These are phyloP conservation scores for Heterodera schachtii DNA, from an alignment of 1,140 invertebrate species.

Conservation along the genomic window DNA sequence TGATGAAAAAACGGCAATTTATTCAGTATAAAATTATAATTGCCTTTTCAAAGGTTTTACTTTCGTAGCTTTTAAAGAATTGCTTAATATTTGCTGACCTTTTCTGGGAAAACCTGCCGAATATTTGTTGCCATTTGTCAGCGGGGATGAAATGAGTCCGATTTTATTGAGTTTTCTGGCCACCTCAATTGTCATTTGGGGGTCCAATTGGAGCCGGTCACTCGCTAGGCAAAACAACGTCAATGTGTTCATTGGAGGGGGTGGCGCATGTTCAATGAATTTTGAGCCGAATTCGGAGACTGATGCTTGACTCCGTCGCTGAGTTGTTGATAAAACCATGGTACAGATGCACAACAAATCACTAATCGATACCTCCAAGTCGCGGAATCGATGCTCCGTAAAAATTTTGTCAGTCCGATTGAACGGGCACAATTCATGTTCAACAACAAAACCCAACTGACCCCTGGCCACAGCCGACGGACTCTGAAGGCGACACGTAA, in stretches of 20 bases:
- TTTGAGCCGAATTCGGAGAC: neutral
- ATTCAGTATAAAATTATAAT: no score
- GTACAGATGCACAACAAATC: neutral
- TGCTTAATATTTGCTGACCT: neutral
- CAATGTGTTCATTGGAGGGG: slow-evolving; percentile 2
- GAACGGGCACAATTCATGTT: slow-evolving; percentile 6
- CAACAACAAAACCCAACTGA: slow-evolving; percentile 6
- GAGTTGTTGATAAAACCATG: neutral
- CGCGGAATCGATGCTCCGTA: slow-evolving; percentile 1
- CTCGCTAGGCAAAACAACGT: neutral
- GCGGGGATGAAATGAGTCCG: neutral
- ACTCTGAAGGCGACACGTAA: slow-evolving; percentile 19
- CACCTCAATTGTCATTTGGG: neutral
- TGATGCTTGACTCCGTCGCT: neutral
- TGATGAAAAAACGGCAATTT: no score
- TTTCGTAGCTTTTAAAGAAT: no score
- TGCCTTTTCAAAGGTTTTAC: no score
- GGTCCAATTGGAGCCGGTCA: neutral
- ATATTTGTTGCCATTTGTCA: neutral
- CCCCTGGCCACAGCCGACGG: neutral
- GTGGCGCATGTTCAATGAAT: neutral
- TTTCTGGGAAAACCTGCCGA: neutral
- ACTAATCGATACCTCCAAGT: slow-evolving; percentile 5
- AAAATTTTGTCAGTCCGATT: slow-evolving; percentile 19
- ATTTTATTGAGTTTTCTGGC: neutral